Base-by-base conservation (phyloP, 2,797 vertebrate species). In the Galago senegalensis region DNA sequence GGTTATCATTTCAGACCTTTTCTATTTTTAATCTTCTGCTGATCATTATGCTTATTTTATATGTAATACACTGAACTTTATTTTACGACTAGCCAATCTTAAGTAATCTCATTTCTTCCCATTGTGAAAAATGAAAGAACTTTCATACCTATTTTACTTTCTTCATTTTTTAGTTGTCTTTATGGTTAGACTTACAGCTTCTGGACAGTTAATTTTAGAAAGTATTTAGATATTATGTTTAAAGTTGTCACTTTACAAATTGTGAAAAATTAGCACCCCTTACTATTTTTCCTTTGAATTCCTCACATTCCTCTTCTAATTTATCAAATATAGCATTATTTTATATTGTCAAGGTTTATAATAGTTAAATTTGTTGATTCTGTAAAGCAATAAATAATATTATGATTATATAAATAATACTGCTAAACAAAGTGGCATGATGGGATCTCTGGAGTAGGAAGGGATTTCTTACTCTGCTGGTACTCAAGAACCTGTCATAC, bases 121-220 rank as follows among this genome's bases (percentile, higher is more conserved):
- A 12, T 58, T 93, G 58, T 93, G 49, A 87, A 89, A 88, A 93
- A 87, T 85, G 23, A 23, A 92, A 92, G 58, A 87, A 85, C 23
- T 90, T 92, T 81, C 61, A 65, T 81, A 85, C 10, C 16, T 63
- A 7, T 63, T 93, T 4, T 91, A 34, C 21, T 46, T 65, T 70
- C 20, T 75, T 79, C 49, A 56, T 31, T 56, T 77, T 73, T n/a
- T 8, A n/a, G 14, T 79, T 93, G 61, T 7, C 31, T 93, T 90
- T 73, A 27, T 80, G 40, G 18, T 91, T 96, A 93, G 40, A 94
- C 9, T n/a, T 96, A 29, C 40, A 75, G 58, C 31, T 80, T 9
- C 90, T 94, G 75, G 17, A 37, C 23, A 27, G 7, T 80, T 83
- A 90, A 60, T 76, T 93, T 72, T 76, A 73, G 83, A 80, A 93